Evolutionary conservation across 2,888 invertebrate species (phyloP).

Genomic region (Hemicrepidius hirtus): DNA sequence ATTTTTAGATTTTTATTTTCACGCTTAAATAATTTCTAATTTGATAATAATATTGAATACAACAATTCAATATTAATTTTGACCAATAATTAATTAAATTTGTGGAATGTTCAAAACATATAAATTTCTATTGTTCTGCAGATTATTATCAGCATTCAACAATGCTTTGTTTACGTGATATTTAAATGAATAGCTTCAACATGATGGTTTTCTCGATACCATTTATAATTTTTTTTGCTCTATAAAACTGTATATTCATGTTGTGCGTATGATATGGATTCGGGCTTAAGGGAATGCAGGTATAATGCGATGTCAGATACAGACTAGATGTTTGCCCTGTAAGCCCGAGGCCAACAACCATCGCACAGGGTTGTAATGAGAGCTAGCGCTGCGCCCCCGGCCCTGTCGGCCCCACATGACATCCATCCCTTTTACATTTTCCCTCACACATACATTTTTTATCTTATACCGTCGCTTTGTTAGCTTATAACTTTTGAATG

Average conservation of each 20-base stretch:
- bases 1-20: no score
- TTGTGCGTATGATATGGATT: slow-evolving; percentile 48
- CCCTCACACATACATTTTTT: slow-evolving; percentile 4
- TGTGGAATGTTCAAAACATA: no score
- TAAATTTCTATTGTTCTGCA: no score
- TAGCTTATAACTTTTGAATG: not conserved
- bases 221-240: slow-evolving; percentile 4
- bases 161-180: no score
- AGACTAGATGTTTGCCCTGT: slow-evolving; percentile 64
- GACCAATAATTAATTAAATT: no score
- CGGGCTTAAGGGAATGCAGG: slow-evolving; percentile 58
- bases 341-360: slow-evolving; percentile 65
- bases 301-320: slow-evolving; percentile 66
- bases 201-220: not conserved
- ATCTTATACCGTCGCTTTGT: not conserved
- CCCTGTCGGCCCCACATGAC: slow-evolving; percentile 66
- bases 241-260: slow-evolving; percentile 28
- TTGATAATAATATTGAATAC: no score
- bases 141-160: no score
- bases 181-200: not conserved
- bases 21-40: no score
- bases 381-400: slow-evolving; percentile 62
- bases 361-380: slow-evolving; percentile 64
- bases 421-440: slow-evolving; percentile 55
- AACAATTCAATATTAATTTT: no score